Evolutionary conservation across 35 echinoderm and acorn worm genomes (phyloP), one percentile per base, ranked within the genome.

Genomic region (Hemicentrotus pulcherrimus): DNA sequence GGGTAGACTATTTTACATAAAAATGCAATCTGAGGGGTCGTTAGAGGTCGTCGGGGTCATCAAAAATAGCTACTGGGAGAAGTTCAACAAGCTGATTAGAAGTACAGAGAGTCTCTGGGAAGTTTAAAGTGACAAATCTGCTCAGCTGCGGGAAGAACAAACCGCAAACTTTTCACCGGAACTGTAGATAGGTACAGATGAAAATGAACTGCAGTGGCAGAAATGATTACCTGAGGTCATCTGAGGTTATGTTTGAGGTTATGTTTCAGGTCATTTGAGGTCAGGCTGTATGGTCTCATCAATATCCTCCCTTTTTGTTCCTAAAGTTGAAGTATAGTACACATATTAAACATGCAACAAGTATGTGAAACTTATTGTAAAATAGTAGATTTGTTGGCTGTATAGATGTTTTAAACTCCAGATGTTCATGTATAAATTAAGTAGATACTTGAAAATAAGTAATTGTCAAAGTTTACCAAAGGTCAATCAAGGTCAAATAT

Each of bases 71-170:
- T 78, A 22, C 65, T 78, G 65, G 65, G 65, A 78, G 65, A 78
- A 78, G 65, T 78, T 78, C 65, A 78, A 78, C 65, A 78, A 78
- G 65, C 65, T 78, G 65, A 78, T 78, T 78, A 78, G 65, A 78
- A 78, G 65, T 78, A 78, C 65, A 78, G 65, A 78, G 65, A 78
- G 65, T 78, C 65, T 78, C 28, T 78, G 22, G 28, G 6, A 78
- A 78, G 65, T 78, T 78, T 78, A 78, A 78, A 78, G 65, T 78
- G 65, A 78, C 65, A 78, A 78, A 78, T 24, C 22, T 78, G 19
- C 65, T 78, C 65, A 78, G 65, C 65, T 22, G 65, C 19, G 19
- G 24, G 8, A 14, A 41, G 3, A 41, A n/a, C 28, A 78, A 78
- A 78, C 28, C 28, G 4, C 28, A 78, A 78, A n/a, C 6, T 4